phyloP scores from a whole-genome alignment of 1,140 invertebrate genomes.

The Trachymyrmex cornetzi region DNA sequence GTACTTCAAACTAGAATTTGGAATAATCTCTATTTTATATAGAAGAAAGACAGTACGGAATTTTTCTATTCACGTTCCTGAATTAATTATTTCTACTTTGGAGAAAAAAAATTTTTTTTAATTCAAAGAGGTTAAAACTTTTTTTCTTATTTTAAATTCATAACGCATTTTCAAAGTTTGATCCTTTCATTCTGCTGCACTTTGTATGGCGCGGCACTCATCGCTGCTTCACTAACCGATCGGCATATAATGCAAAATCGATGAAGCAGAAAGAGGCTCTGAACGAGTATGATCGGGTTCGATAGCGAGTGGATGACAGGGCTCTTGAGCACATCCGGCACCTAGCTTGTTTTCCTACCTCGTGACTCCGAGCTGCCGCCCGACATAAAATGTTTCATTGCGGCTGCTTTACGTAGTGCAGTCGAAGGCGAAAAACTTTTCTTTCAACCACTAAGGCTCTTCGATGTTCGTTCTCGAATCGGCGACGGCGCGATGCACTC shows the following conservation, averaged over 20 bases:
- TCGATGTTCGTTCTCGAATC: background rate
- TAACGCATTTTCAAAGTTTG: background rate
- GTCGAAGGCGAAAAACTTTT: background rate
- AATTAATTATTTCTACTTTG: background rate
- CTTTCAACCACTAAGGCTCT: too few relatives aligned
- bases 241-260: slow-evolving; percentile 22
- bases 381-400: slow-evolving; percentile 30
- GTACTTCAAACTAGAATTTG: background rate
- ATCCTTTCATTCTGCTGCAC: slow-evolving; percentile 6
- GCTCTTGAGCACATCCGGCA: background rate
- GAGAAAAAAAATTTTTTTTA: background rate
- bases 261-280: slow-evolving; percentile 39
- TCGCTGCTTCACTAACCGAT: background rate
- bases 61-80: background rate
- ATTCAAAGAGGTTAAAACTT: background rate
- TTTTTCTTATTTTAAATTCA: slow-evolving; percentile 6
- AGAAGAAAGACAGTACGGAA: background rate
- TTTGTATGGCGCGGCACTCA: background rate
- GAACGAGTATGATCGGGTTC: slow-evolving; percentile 29
- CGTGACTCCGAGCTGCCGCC: slow-evolving; percentile 1
- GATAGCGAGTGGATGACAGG: slow-evolving; percentile 45
- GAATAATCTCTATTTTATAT: background rate
- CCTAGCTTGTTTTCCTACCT: slow-evolving; percentile 19
- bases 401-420: background rate
- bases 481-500: background rate